These are phyloP conservation scores for Pomatostomus ruficeps DNA, from an alignment of 2,113 vertebrate genomes.

Conservation along the genomic window DNA sequence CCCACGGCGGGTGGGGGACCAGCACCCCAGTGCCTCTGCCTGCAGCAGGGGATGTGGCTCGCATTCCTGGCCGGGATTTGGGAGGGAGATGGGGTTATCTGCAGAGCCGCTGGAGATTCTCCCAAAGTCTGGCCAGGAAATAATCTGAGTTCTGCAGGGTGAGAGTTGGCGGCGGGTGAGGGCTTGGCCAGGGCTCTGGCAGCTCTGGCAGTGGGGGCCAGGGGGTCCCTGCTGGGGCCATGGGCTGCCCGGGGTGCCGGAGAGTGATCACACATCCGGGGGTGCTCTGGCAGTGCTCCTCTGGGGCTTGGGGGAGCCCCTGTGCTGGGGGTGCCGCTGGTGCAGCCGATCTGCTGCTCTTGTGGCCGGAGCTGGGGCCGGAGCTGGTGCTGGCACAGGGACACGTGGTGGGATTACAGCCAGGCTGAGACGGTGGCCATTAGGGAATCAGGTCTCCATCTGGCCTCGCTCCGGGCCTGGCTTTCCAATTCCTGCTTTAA, in stretches of 20 bases:
- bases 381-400: background rate
- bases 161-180: accelerated
- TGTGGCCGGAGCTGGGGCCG: accelerated
- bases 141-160: background rate
- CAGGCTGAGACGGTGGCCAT: conserved; percentile 13
- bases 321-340: accelerated
- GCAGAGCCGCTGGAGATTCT: background rate
- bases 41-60: background rate
- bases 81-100: background rate
- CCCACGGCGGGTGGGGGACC: accelerated
- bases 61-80: accelerated
- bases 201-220: background rate
- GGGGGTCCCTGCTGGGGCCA: accelerated
- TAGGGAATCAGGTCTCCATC: conserved; percentile 66
- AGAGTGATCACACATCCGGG: accelerated
- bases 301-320: accelerated
- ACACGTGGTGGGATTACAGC: conserved; percentile 36
- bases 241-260: accelerated
- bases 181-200: background rate
- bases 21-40: background rate
- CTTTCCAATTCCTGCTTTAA: conserved; percentile 53
- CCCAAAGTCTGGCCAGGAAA: background rate
- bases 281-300: background rate
- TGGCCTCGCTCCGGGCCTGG: background rate
- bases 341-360: background rate